Evolutionary conservation across 2,113 vertebrate species (phyloP), one percentile per base, ranked within the genome.

Genomic region (Dicaeum eximium): DNA sequence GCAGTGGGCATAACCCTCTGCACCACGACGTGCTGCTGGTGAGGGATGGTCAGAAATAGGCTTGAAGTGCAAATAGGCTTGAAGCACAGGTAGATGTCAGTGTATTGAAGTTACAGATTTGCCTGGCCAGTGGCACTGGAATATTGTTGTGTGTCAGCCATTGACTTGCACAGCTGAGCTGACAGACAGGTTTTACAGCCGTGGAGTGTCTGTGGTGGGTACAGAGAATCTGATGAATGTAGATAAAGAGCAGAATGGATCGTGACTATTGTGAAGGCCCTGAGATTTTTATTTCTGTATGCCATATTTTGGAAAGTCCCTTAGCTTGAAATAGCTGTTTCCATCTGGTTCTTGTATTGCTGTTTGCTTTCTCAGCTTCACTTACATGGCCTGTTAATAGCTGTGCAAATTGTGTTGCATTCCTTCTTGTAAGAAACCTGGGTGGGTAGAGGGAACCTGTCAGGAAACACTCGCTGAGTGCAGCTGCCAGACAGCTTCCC

Each of bases 301-400:
- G 44, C 88, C 91, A 66, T 56, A 6, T 50, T 89, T 86, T 95
- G 93, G 95, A 95, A 95, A 82, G 93, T 80, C 92, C 86, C 86
- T 44, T 37, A 30, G 72, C 75, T 38, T n/a, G 69, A 81, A 92
- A 48, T 88, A 82, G 58, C 82, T 15, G 6, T 83, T 92, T 91
- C 24, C 88, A 80, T 77, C 92, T 95, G 80, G 51, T 86, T 87
- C 64, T 80, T 50, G 25, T 72, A 30, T 14, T 30, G 3, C 16
- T 57, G 38, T 72, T 91, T 77, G 42, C 64, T 70, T 62, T 61
- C 35, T 31, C 61, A 10, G 38, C 62, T 88, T 53, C 45, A 70
- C 73, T 86, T 71, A 23, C 54, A 8, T 5, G 24, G 72, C 38
- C 86, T 22, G n/a, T 51, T 82, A 22, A 25, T 23, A 35, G 22